A percentile compares a stretch with the other conserved stretches of the same genome.
Conservation (phyloP, 1,140 invertebrate species). For the Penaeus chinensis region DNA sequence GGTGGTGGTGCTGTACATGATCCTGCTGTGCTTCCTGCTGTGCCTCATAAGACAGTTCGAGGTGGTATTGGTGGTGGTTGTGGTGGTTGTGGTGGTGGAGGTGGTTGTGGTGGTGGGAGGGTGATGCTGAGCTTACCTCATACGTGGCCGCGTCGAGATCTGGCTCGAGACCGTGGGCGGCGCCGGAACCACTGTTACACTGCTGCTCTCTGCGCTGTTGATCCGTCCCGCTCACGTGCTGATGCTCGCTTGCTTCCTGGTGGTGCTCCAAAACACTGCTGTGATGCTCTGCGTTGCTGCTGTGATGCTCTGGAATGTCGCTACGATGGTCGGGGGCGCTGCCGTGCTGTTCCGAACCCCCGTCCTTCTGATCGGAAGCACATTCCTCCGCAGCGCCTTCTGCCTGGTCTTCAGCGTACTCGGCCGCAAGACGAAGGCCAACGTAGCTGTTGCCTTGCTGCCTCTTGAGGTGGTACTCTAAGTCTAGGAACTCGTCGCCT, state of each 20-base stretch:
- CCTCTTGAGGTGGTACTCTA: constrained; percentile 85
- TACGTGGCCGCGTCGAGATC: constrained; percentile 39
- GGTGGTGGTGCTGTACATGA: constrained; percentile 30
- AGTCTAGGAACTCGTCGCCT: constrained; percentile 71
- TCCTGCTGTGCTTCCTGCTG: constrained; percentile 53
- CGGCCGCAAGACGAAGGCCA: constrained; percentile 81
- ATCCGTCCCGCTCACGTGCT: neutral
- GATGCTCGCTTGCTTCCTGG: neutral
- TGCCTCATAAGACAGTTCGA: constrained; percentile 59
- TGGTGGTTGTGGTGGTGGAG: constrained; percentile 30
- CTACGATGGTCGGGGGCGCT: constrained; percentile 29
- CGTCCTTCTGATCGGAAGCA: constrained; percentile 28
- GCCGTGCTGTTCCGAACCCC: constrained; percentile 41
- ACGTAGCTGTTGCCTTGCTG: constrained; percentile 82
- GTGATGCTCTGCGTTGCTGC: constrained; percentile 23
- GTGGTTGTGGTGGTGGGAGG: constrained; percentile 5
- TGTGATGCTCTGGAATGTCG: constrained; percentile 9
- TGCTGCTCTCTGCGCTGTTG: constrained; percentile 17
- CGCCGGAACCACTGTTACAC: constrained; percentile 21
- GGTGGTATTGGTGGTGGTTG: constrained; percentile 40
- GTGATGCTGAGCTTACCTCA: constrained; percentile 55
- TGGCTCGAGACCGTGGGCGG: constrained; percentile 27
- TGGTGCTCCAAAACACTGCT: neutral
- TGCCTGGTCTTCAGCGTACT: constrained; percentile 67
- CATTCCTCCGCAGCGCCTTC: constrained; percentile 44